Base-by-base conservation (phyloP, 2,113 vertebrate species). In the Aleadryas rufinucha region DNA sequence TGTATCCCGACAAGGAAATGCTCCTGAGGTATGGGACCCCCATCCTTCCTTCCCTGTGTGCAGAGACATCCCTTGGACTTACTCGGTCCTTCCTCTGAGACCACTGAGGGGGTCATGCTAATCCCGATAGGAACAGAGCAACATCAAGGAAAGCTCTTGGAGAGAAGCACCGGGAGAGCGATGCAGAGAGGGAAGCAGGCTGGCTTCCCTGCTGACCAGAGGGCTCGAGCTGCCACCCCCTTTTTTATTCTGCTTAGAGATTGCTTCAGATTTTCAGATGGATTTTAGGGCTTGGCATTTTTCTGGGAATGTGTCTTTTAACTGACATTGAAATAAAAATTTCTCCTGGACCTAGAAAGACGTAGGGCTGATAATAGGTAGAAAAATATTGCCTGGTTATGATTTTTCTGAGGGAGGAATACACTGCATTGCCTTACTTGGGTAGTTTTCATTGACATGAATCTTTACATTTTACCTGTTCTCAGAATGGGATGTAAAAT, bases 221-320 rank as follows among this genome's bases (percentile, higher is more conserved):
- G 47, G 47, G 69, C n/a, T 93, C 2, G 0, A 71, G 31, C 18
- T 9, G 0, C 9, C 1, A 0, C 3, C 27, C 21, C 2, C 17
- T 63, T 87, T 81, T 33, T 33, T 18, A 14, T 56, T 71, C 39
- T 49, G 3, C 35, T 33, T 76, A 42, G 23, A 49, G 23, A 45
- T 35, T 35, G 9, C 1, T 71, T 69, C 13, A 12, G 10, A 15
- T 71, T 79, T 91, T n/a, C 56, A 54, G 41, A 52, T 60, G 33
- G 39, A 27, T 74, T 47, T 78, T 1, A 35, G 30, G 27, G 5
- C 19, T 47, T 35, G 59, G 13, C 3, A 3, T 47, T 81, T 63
- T 88, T 66, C 72, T 66, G 41, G 53, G 50, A 82, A 39, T 42
- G 37, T 16, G 10, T 26, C 3, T 68, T 49, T 65, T 66, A n/a